Evolutionary conservation across 2,888 invertebrate genomes (phyloP).

Genomic region (Lasioglossum leucozonium): DNA sequence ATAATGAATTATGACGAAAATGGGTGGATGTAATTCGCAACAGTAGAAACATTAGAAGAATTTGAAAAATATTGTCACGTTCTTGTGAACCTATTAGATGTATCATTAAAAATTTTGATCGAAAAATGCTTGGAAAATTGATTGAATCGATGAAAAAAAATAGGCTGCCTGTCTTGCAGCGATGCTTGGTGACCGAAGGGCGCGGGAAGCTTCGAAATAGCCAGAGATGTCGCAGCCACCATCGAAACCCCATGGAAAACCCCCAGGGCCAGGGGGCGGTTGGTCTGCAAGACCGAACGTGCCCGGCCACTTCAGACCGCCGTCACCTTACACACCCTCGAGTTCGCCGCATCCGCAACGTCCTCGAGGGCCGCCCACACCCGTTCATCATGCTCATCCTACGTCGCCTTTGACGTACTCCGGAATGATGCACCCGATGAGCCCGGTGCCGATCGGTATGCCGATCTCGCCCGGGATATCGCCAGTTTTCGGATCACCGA

Average conservation of each 20-base stretch:
- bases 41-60: too few relatives aligned
- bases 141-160: background rate
- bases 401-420: conserved; percentile 86
- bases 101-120: background rate
- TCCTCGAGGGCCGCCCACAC: conserved; percentile 65
- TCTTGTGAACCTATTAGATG: too few relatives aligned
- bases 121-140: background rate
- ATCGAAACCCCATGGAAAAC: conserved; percentile 84
- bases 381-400: conserved; percentile 78
- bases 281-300: conserved; percentile 78
- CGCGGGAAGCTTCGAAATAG: conserved; percentile 59
- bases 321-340: conserved; percentile 91
- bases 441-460: conserved; percentile 87
- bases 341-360: conserved; percentile 85
- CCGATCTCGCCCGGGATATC: conserved; percentile 89
- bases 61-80: too few relatives aligned
- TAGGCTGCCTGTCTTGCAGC: conserved; percentile 54
- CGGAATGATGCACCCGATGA: conserved; percentile 83
- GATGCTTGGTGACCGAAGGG: conserved; percentile 64
- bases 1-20: too few relatives aligned
- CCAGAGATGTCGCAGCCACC: conserved; percentile 80
- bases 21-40: too few relatives aligned
- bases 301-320: conserved; percentile 88
- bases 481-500: conserved; percentile 84
- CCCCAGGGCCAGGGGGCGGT: conserved; percentile 83